Percentiles rank a stretch among this genome's conserved stretches.
Evolutionary conservation across 2,113 vertebrate genomes (phyloP).

Genomic region (Bufo gargarizans): DNA sequence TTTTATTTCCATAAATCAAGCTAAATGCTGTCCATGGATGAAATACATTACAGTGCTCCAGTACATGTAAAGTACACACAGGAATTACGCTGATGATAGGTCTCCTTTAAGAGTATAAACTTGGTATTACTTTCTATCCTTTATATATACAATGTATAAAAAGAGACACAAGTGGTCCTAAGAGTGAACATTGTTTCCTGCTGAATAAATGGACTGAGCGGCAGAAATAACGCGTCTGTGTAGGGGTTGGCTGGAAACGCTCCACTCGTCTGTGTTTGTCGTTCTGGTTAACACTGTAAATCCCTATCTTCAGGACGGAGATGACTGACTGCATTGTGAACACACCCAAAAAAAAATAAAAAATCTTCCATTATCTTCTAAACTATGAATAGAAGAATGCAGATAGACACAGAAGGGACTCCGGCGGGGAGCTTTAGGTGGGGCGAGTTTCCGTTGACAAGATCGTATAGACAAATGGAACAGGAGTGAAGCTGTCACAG

Average conservation of each 20-base stretch:
- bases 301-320: background rate
- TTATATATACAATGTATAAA: constrained; percentile 2
- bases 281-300: constrained; percentile 7
- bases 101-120: background rate
- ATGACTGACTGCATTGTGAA: constrained; percentile 13
- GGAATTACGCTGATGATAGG: background rate
- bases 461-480: constrained; percentile 40
- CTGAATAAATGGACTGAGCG: background rate
- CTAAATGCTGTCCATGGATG: background rate
- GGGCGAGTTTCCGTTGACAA: constrained; percentile 38
- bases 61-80: background rate
- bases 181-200: background rate
- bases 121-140: background rate
- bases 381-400: constrained; percentile 23
- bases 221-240: background rate
- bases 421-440: constrained; percentile 1
- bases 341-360: background rate
- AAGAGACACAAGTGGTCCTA: constrained; percentile 2
- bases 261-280: background rate
- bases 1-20: background rate
- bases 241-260: background rate
- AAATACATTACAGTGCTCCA: background rate
- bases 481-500: constrained; percentile 44
- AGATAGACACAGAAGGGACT: background rate
- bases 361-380: constrained; percentile 30